Evolutionary conservation across 2,113 vertebrate genomes (phyloP).

Genomic region (Aythya baeri): DNA sequence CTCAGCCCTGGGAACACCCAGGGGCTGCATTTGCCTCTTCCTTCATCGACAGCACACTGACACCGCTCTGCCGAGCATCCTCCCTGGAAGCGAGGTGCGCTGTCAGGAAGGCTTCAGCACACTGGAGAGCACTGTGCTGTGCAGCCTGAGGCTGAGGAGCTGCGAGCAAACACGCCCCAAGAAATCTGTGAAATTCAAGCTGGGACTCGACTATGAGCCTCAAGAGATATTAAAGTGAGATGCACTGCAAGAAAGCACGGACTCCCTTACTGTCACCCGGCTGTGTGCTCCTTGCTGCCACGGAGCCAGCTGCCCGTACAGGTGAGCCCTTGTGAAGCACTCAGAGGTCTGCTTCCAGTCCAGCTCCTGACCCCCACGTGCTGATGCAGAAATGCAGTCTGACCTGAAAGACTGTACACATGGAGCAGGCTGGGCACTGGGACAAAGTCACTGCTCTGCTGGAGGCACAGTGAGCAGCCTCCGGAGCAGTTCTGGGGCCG

Average conservation of each 20-base stretch:
- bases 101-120: background rate
- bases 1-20: background rate
- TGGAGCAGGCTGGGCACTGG: too few relatives aligned
- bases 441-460: background rate
- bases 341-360: background rate
- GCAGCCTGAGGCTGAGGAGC: background rate
- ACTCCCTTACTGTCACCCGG: background rate
- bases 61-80: background rate
- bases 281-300: background rate
- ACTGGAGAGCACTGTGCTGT: background rate
- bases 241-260: background rate
- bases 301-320: background rate
- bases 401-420: too few relatives aligned
- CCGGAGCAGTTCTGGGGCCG: background rate
- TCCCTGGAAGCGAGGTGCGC: too few relatives aligned
- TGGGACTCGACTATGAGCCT: background rate
- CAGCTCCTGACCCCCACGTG: background rate
- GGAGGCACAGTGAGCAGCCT: background rate
- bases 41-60: background rate
- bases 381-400: background rate
- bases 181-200: background rate
- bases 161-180: fast-evolving
- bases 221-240: too few relatives aligned
- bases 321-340: background rate
- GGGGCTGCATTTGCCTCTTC: background rate